These are phyloP conservation scores for Verasper variegatus DNA, from an alignment of 2,113 vertebrate species.

Conservation along the genomic window DNA sequence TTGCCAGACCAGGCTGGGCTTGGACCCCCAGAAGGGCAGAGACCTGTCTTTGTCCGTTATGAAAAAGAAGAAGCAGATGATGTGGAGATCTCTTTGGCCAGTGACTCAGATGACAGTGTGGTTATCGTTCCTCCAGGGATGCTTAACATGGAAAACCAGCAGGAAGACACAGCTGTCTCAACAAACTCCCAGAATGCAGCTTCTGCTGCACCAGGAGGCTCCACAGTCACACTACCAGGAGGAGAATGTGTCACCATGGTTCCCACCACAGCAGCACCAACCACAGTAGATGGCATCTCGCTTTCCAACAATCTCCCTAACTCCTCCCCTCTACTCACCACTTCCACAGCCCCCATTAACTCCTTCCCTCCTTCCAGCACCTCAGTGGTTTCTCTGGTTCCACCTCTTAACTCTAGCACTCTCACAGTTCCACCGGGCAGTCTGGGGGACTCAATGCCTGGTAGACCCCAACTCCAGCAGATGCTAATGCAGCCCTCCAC, in stretches of 20 bases:
- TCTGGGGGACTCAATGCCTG: constrained; percentile 69
- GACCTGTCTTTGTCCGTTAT: constrained; percentile 89
- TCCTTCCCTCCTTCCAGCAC: constrained; percentile 30
- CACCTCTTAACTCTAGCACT: constrained; percentile 65
- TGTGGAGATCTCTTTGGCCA: constrained; percentile 91
- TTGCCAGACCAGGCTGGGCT: constrained; percentile 75
- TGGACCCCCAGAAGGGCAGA: constrained; percentile 78
- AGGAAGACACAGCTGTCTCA: constrained; percentile 47
- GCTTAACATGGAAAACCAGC: constrained; percentile 67
- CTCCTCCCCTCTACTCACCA: constrained; percentile 66
- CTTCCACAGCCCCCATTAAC: constrained; percentile 69
- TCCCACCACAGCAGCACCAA: constrained; percentile 32
- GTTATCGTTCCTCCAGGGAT: constrained; percentile 90
- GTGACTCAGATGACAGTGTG: constrained; percentile 91
- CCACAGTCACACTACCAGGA: constrained; percentile 34
- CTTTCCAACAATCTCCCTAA: constrained; percentile 74
- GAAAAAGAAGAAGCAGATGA: constrained; percentile 90
- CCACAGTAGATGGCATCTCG: constrained; percentile 49
- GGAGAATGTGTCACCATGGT: constrained; percentile 60
- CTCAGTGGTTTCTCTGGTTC: constrained; percentile 77
- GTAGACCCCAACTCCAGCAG: constrained; percentile 81
- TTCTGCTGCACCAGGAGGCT: constrained; percentile 17
- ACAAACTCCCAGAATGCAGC: constrained; percentile 42
- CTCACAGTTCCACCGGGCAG: constrained; percentile 56
- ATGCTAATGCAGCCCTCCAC: constrained; percentile 81